Evolutionary conservation across 2,797 vertebrate species (phyloP), one percentile per base, ranked within the genome.

Genomic region (Lagothrix lagotricha): DNA sequence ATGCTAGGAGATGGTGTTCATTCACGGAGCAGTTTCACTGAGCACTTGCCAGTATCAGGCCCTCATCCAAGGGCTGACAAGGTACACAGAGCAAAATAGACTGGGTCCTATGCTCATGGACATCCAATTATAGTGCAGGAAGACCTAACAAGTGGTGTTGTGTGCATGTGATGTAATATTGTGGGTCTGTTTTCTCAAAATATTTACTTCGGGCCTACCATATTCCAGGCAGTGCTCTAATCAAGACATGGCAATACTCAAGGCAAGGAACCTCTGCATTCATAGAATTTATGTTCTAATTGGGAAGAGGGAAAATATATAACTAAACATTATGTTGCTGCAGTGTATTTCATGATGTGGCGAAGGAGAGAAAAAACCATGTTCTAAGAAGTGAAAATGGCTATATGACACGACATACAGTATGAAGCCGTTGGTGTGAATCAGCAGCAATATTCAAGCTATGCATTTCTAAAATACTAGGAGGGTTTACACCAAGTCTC

Each of bases 41-140:
- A 82, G 15, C 24, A 48, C 50, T 7, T 92, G 2, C 15, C 7
- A 14, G 14, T 28, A 17, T 20, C 61, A 19, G n/a, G 30, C 12
- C 3, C n/a, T 4, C 1, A 15, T 46, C 13, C 20, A n/a, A 79
- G 46, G 1, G 22, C 3, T 24, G 24, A 48, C 22, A n/a, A 24
- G 33, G 58, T 85, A 1, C 7, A 3, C 5, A 5, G 30, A 30
- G 5, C 8, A 8, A 1, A 26, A n/a, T 0, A 2, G 28, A 50
- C 77, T 1, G 1, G 41, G 2, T 5, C 20, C 6, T 36, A 1
- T 10, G 2, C 36, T 24, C 48, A 3, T 3, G 12, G 20, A 13
- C 48, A 9, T n/a, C 7, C 19, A 48, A 0, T 39, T 8, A 30
- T 0, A n/a, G 36, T 0, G 1, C 14, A 81, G 33, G 19, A 2